phyloP scores from a whole-genome alignment of 1,140 invertebrate genomes.

The Trialeurodes vaporariorum region DNA sequence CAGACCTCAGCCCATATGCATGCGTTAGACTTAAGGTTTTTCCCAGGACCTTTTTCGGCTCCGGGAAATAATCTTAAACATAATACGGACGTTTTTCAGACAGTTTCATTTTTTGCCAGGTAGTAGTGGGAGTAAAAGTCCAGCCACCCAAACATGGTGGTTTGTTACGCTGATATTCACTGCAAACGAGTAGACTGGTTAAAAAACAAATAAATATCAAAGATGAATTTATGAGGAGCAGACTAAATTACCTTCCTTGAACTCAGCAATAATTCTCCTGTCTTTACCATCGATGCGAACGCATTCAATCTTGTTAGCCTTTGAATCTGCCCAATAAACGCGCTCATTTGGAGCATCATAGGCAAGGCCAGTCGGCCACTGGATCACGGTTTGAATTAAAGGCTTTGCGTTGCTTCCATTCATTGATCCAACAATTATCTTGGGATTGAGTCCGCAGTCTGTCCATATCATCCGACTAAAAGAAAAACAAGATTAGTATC shows the following conservation, averaged over 20 bases:
- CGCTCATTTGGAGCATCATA: slow-evolving; percentile 51
- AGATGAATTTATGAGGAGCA: no score
- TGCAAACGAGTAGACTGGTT: no score
- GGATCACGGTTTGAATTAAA: slow-evolving; percentile 43
- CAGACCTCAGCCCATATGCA: no score
- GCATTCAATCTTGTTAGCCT: slow-evolving; percentile 60
- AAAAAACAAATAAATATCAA: no score
- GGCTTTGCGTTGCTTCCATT: slow-evolving; percentile 47
- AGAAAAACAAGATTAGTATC: slow-evolving; percentile 10
- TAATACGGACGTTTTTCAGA: no score
- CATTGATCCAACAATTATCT: slow-evolving; percentile 52
- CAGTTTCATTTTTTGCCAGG: no score
- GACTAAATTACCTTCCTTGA: slow-evolving; percentile 39
- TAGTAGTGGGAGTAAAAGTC: no score
- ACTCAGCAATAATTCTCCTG: slow-evolving; percentile 43
- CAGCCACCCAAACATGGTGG: no score
- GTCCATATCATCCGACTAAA: slow-evolving; percentile 67
- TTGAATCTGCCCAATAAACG: slow-evolving; percentile 66
- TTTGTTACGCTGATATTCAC: no score
- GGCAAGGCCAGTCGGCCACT: slow-evolving; percentile 53
- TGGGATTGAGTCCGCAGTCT: slow-evolving; percentile 53
- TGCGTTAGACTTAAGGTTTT: no score
- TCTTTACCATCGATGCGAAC: slow-evolving; percentile 60
- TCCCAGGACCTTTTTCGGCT: no score
- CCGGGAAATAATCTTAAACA: no score